Conservation (phyloP, 2,888 invertebrate genomes). For the Pseudococcus jackbeardsleyi region DNA sequence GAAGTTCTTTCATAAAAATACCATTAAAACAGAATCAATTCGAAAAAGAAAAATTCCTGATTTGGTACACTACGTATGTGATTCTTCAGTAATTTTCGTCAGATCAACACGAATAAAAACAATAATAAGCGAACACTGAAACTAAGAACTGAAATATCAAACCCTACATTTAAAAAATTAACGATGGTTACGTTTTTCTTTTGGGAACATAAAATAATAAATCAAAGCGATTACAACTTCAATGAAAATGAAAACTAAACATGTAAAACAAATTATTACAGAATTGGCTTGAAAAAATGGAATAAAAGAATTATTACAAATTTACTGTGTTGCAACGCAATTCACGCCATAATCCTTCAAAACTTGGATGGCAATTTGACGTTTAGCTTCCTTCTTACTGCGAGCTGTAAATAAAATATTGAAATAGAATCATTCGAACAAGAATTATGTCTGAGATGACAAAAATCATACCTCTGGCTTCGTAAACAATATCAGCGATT, state of each 20-base stretch:
- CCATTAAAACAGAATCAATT: not conserved
- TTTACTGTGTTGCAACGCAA: not conserved
- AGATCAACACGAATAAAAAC: not conserved
- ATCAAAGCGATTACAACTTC: not conserved
- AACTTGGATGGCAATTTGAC: slow-evolving; percentile 53
- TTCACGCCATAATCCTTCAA: slow-evolving; percentile 51
- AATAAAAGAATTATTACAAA: not conserved
- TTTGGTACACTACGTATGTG: not conserved
- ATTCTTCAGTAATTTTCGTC: not conserved
- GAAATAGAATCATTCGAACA: not conserved
- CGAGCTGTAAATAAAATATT: slow-evolving; percentile 43
- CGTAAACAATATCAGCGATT: slow-evolving; percentile 52
- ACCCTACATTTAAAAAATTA: not conserved
- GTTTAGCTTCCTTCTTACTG: slow-evolving; percentile 56
- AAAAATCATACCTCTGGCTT: slow-evolving; percentile 51
- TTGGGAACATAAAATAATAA: not conserved
- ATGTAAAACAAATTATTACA: not conserved
- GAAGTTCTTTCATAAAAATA: not conserved
- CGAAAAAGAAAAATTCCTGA: not conserved
- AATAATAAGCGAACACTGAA: not conserved
- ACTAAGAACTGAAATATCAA: not conserved
- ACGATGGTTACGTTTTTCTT: not conserved
- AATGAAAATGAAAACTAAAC: not conserved
- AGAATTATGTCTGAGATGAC: not conserved
- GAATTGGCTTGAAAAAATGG: not conserved